Percentiles rank a stretch among this genome's conserved stretches.
These are phyloP conservation scores for Ethmia dodecea DNA, from an alignment of 2,888 invertebrate genomes.

Conservation along the genomic window DNA sequence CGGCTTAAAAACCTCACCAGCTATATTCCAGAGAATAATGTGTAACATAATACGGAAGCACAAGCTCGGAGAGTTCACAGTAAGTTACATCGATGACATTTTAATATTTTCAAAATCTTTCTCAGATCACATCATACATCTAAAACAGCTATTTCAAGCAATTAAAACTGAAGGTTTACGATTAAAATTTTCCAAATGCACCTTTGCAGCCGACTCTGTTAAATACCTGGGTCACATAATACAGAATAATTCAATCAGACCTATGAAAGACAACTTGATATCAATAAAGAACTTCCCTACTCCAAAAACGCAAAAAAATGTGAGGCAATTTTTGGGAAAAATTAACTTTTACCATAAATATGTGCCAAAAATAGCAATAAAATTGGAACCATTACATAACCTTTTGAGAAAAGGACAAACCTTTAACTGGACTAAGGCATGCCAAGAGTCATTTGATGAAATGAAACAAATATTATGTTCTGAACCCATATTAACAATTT, in stretches of 20 bases:
- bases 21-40: conserved; percentile 27
- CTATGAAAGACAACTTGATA: conserved; percentile 22
- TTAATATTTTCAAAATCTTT: conserved; percentile 3
- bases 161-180: conserved; percentile 23
- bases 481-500: conserved; percentile 19
- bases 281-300: conserved; percentile 16
- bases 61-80: conserved; percentile 6
- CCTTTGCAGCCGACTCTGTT: conserved; percentile 21
- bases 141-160: conserved; percentile 14
- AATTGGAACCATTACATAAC: conserved; percentile 25
- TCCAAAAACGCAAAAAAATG: conserved; percentile 16
- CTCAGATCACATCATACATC: conserved; percentile 6
- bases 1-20: conserved; percentile 26
- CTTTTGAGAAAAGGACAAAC: conserved; percentile 20
- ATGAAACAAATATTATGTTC: conserved; percentile 19
- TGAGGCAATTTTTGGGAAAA: conserved; percentile 22
- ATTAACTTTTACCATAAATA: conserved; percentile 22
- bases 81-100: conserved; percentile 8
- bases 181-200: conserved; percentile 23
- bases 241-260: conserved; percentile 21
- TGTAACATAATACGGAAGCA: conserved; percentile 14
- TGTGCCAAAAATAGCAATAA: conserved; percentile 19
- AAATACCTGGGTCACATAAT: conserved; percentile 25
- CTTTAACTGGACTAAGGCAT: conserved; percentile 19
- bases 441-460: conserved; percentile 17